These are phyloP conservation scores for Pseudachorutes palmiensis DNA, from an alignment of 1,140 invertebrate genomes.

Conservation along the genomic window DNA sequence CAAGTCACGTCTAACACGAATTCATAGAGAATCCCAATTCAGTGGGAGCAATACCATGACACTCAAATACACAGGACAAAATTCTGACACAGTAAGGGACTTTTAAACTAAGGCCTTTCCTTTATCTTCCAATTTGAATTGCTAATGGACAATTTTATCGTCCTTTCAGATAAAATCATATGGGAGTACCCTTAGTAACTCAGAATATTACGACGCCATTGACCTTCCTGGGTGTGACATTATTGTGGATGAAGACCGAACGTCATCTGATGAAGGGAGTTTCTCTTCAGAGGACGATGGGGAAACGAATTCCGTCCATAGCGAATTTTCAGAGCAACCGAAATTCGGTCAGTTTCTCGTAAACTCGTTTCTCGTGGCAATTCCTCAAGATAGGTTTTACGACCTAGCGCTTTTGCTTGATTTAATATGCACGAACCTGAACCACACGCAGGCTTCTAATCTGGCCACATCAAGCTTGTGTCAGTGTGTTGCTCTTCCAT, in stretches of 20 bases:
- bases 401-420: no score
- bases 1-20: conserved; percentile 54
- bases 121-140: no score
- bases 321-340: conserved; percentile 34
- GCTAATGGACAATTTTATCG: no score
- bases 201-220: conserved; percentile 77
- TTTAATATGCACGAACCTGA: no score
- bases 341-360: conserved; percentile 31
- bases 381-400: not conserved
- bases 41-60: conserved; percentile 21
- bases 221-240: conserved; percentile 42
- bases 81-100: conserved; percentile 35
- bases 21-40: conserved; percentile 50
- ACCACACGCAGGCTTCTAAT: no score
- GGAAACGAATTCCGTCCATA: conserved; percentile 37
- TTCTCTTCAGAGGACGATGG: conserved; percentile 46
- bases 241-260: conserved; percentile 48
- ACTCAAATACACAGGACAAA: conserved; percentile 35
- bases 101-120: conserved; percentile 19
- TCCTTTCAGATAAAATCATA: conserved; percentile 47
- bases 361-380: not conserved
- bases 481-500: not conserved
- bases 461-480: not conserved
- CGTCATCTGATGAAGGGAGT: conserved; percentile 55
- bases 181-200: conserved; percentile 68